Conservation (phyloP, 1,140 invertebrate species). For the Caenorhabditis inopinata region DNA sequence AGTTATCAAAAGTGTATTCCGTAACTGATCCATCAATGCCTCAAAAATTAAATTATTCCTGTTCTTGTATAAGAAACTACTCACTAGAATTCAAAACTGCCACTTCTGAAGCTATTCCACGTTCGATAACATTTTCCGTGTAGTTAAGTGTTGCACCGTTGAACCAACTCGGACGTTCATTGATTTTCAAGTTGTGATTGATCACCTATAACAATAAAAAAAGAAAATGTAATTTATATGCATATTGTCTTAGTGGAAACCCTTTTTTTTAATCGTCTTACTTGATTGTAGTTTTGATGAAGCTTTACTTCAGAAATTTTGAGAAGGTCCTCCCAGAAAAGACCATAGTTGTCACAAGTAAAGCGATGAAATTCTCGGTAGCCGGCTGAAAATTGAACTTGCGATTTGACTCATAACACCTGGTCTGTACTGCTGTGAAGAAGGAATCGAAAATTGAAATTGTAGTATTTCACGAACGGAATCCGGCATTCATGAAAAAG, state of each 20-base stretch:
- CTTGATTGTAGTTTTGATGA: conserved; percentile 66
- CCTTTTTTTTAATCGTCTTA: conserved; percentile 47
- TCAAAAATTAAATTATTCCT: conserved; percentile 33
- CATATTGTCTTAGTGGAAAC: conserved; percentile 23
- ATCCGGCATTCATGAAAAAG: too few relatives aligned
- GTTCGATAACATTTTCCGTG: conserved; percentile 69
- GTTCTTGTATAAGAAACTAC: conserved; percentile 14
- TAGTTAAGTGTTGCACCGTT: conserved; percentile 68
- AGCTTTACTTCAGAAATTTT: conserved; percentile 67
- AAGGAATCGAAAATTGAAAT: background rate
- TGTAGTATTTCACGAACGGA: background rate
- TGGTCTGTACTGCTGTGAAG: too few relatives aligned
- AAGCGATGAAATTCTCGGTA: conserved; percentile 69
- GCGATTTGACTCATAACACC: too few relatives aligned
- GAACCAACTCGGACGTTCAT: conserved; percentile 70
- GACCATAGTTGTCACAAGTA: conserved; percentile 68
- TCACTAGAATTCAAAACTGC: conserved; percentile 69
- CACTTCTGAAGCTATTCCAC: conserved; percentile 65
- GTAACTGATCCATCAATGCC: conserved; percentile 64
- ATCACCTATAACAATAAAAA: conserved; percentile 61
- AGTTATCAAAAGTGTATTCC: conserved; percentile 66
- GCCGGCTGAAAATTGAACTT: conserved; percentile 59
- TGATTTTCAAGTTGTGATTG: conserved; percentile 66
- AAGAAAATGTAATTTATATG: conserved; percentile 37
- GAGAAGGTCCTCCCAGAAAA: conserved; percentile 70